Evolutionary conservation across 1,140 invertebrate species (phyloP).

Genomic region (Laodelphax striatellus): DNA sequence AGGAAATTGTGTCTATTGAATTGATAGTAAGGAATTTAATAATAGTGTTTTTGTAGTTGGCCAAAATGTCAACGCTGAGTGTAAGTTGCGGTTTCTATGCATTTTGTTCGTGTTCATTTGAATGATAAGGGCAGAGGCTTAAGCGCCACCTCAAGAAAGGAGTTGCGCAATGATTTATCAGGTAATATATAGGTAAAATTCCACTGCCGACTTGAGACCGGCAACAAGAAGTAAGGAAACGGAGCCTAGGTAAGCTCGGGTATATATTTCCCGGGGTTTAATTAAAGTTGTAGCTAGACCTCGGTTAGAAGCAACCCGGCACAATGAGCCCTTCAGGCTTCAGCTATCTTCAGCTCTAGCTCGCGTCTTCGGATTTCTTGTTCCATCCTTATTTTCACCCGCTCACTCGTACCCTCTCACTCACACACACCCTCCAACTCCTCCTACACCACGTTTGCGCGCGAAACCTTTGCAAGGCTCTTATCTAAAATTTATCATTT

Average conservation of each 20-base stretch:
- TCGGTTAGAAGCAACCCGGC: neutral
- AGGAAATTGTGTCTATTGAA: too few species aligned
- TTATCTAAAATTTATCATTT: constrained; percentile 4
- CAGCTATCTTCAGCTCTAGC: neutral
- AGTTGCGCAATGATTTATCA: neutral
- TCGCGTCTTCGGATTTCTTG: neutral
- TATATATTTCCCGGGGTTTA: constrained; percentile 2
- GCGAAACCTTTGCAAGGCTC: neutral
- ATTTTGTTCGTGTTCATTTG: too few species aligned
- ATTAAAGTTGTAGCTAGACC: neutral
- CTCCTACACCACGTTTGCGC: neutral
- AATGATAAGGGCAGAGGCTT: too few species aligned
- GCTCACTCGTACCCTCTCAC: neutral
- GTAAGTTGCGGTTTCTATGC: too few species aligned
- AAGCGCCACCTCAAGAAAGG: too few species aligned
- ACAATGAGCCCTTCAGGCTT: neutral
- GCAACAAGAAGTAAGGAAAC: too few species aligned
- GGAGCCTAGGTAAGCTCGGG: neutral
- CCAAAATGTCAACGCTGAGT: too few species aligned
- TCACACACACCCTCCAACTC: neutral
- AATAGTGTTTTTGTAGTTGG: too few species aligned
- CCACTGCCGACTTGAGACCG: neutral
- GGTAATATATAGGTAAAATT: constrained; percentile 1
- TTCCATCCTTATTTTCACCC: neutral
- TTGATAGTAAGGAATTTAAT: too few species aligned